These are phyloP conservation scores for Chalcis sispes DNA, from an alignment of 2,888 invertebrate species.

Conservation along the genomic window DNA sequence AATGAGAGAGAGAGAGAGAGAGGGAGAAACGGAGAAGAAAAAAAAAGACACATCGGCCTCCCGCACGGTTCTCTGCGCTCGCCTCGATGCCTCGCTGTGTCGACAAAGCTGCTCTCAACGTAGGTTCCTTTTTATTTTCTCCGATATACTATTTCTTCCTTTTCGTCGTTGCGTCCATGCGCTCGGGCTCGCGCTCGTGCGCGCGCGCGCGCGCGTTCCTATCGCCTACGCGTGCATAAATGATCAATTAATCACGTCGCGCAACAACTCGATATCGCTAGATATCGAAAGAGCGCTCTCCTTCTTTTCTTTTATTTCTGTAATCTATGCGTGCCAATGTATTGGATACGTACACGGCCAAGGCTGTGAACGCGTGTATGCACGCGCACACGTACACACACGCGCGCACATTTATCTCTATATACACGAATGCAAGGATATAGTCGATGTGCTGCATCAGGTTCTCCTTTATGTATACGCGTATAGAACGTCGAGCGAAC, in stretches of 20 bases:
- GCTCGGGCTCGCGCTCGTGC: no score
- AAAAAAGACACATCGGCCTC: slow-evolving; percentile 42
- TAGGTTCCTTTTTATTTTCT: no score
- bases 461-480: no score
- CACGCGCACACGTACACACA: no score
- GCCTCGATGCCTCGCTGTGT: not conserved
- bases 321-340: not conserved
- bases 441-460: no score
- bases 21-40: slow-evolving; percentile 1
- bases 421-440: no score
- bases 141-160: no score
- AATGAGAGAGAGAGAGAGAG: not conserved
- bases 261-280: slow-evolving; percentile 18
- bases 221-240: slow-evolving; percentile 24
- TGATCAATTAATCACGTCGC: slow-evolving; percentile 44
- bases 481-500: no score
- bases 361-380: not conserved
- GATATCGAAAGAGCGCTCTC: not conserved
- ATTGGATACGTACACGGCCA: slow-evolving; percentile 12
- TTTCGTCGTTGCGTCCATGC: no score
- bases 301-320: not conserved
- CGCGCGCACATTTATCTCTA: no score
- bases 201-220: not conserved
- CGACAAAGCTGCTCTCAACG: not conserved
- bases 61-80: slow-evolving; percentile 29